Evolutionary conservation across 2,888 invertebrate genomes (phyloP).

Genomic region (Lucinisca nassula): DNA sequence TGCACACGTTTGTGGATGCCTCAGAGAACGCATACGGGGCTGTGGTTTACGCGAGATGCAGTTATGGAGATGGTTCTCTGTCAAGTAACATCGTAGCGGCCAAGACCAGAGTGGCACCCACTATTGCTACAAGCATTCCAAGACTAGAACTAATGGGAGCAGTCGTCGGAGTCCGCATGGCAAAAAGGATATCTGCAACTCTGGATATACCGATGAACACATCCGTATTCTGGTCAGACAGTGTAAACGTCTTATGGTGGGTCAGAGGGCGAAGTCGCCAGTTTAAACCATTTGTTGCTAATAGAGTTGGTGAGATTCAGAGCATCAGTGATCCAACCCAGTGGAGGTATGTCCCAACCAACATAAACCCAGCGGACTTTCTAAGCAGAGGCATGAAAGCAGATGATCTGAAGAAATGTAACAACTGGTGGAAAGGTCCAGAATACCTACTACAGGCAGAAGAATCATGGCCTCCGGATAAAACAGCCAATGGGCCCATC

Average conservation of each 20-base stretch:
- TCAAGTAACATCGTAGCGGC: constrained; percentile 27
- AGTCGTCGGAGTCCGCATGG: background rate
- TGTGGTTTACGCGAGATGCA: constrained; percentile 44
- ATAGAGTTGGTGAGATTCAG: constrained; percentile 59
- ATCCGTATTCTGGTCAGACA: constrained; percentile 1
- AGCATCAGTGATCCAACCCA: constrained; percentile 3
- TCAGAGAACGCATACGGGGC: constrained; percentile 47
- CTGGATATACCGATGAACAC: background rate
- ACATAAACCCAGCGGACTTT: background rate
- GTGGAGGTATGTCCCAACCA: constrained; percentile 21
- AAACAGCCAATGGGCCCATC: background rate
- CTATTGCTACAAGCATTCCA: constrained; percentile 37
- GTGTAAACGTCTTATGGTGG: constrained; percentile 40
- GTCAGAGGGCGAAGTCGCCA: constrained; percentile 34
- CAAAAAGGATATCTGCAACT: background rate
- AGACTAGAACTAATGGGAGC: constrained; percentile 30
- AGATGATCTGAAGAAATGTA: background rate
- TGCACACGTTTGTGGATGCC: constrained; percentile 59
- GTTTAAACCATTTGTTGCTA: constrained; percentile 62
- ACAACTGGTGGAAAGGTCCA: constrained; percentile 26
- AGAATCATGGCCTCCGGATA: background rate
- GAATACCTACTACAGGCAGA: background rate
- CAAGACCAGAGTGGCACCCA: constrained; percentile 52
- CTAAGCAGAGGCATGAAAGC: background rate
- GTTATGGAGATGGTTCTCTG: constrained; percentile 5